Conservation (phyloP, 53 echinoderm and acorn worm genomes). For the Hippasteria phrygiana region DNA sequence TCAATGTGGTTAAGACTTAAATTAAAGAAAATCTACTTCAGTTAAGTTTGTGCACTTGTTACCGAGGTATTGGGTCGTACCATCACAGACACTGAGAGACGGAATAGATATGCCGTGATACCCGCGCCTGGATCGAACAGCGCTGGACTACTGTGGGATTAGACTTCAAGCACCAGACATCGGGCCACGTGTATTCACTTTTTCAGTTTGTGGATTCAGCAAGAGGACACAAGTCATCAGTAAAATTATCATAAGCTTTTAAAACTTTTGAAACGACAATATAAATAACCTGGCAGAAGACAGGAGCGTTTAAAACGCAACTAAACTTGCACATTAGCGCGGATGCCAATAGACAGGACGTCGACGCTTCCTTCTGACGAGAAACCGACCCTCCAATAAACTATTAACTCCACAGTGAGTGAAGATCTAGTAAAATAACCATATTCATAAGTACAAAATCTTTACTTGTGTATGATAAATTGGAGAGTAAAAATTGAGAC, state of each 20-base stretch:
- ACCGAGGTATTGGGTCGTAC: neutral
- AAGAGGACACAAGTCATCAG: neutral
- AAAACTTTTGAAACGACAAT: neutral
- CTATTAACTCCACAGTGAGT: neutral
- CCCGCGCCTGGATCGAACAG: neutral
- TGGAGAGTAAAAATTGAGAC: conserved; percentile 5
- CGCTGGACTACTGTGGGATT: neutral
- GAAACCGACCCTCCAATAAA: neutral
- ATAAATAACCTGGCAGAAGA: conserved; percentile 8
- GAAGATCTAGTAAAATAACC: neutral
- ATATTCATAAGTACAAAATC: neutral
- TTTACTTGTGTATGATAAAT: no score
- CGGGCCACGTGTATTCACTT: conserved; percentile 15
- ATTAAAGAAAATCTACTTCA: conserved; percentile 24
- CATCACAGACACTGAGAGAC: neutral
- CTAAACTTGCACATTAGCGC: neutral
- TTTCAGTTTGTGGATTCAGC: neutral
- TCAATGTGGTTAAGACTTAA: neutral
- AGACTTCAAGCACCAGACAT: neutral
- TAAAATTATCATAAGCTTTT: neutral
- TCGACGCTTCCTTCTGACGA: neutral
- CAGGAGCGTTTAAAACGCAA: neutral
- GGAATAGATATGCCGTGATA: neutral
- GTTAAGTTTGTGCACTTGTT: conserved; percentile 22
- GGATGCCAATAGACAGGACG: neutral